Evolutionary conservation across 92 coral and sea anemone species (phyloP).

Genomic region (Actinostola sp.): DNA sequence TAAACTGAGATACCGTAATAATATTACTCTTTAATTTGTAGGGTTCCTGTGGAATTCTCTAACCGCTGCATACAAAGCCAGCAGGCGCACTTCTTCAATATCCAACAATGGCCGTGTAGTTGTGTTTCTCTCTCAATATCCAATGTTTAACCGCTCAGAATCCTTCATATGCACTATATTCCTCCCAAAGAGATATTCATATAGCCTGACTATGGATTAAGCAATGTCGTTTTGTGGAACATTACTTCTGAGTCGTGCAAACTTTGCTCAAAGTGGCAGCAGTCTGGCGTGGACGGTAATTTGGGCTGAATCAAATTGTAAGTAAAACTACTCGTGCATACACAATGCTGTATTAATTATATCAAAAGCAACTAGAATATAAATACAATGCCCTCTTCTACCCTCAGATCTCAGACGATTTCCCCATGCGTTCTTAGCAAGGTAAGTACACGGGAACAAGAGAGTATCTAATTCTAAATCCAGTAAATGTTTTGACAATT

Average conservation of each 20-base stretch:
- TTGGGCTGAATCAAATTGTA: conserved; percentile 1
- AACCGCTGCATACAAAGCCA: not conserved
- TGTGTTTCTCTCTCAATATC: not conserved
- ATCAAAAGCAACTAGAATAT: too few species aligned
- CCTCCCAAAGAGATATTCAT: not conserved
- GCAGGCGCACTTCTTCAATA: conserved; percentile 1
- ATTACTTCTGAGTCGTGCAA: conserved; percentile 8
- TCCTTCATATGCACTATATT: not conserved
- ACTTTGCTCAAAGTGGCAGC: conserved; percentile 9
- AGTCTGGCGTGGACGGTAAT: not conserved
- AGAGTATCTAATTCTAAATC: too few species aligned
- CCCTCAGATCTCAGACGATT: conserved; percentile 15
- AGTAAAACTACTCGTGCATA: not conserved
- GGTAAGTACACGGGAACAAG: not conserved
- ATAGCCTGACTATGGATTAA: not conserved
- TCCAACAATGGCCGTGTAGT: not conserved
- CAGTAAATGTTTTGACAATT: not conserved
- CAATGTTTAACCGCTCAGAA: not conserved
- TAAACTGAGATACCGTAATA: too few species aligned
- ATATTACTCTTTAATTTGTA: not conserved
- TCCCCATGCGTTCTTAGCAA: not conserved
- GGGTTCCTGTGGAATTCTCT: not conserved
- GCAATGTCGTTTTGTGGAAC: conserved; percentile 8
- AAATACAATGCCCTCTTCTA: not conserved
- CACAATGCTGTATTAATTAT: not conserved